These are phyloP conservation scores for Pogonomyrmex barbatus DNA, from an alignment of 1,140 invertebrate species.

Conservation along the genomic window DNA sequence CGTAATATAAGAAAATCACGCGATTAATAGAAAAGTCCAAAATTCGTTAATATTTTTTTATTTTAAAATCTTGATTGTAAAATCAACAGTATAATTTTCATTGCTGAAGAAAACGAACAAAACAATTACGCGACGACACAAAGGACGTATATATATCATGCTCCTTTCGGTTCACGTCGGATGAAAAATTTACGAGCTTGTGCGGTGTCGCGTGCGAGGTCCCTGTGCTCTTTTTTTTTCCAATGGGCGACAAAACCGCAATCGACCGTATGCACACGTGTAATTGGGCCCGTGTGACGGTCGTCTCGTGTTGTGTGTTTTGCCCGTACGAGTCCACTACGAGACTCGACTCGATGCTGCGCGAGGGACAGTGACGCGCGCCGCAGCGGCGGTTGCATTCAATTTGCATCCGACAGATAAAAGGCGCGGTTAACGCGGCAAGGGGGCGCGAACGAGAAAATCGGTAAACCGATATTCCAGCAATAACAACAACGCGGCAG, in stretches of 20 bases:
- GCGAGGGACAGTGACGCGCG: conserved; percentile 15
- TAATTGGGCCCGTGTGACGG: conserved; percentile 66
- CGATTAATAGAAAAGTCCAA: background rate
- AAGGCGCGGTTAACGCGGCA: conserved; percentile 65
- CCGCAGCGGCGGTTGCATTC: conserved; percentile 64
- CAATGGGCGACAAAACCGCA: conserved; percentile 51
- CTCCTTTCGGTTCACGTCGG: background rate
- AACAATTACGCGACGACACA: background rate
- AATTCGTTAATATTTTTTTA: background rate
- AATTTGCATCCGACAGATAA: conserved; percentile 79
- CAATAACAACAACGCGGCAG: conserved; percentile 59
- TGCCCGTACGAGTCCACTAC: conserved; percentile 21
- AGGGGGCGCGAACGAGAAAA: conserved; percentile 69
- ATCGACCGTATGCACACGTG: conserved; percentile 68
- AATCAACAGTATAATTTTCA: background rate
- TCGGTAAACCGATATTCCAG: conserved; percentile 62
- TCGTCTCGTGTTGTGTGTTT: conserved; percentile 61
- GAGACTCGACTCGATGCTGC: background rate
- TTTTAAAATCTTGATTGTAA: background rate
- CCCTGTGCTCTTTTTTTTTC: background rate
- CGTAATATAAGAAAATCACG: background rate
- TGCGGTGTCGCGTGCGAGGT: conserved; percentile 24
- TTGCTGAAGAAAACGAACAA: background rate
- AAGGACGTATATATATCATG: background rate
- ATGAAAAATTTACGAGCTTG: conserved; percentile 50